Base-by-base conservation (phyloP, 2,113 vertebrate species). In the Rhinoderma darwinii region DNA sequence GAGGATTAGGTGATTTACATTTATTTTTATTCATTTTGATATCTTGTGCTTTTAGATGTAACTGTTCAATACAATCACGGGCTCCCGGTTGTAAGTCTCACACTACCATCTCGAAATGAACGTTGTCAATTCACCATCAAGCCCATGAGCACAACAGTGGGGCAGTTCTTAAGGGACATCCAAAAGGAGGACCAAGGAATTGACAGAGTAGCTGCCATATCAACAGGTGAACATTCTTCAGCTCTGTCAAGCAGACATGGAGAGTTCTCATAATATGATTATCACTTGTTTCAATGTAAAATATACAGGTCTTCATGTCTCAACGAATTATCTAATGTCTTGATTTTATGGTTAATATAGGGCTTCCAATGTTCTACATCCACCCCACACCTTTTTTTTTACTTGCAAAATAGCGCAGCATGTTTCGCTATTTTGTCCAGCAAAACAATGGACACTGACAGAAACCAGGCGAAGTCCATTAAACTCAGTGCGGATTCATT, bases 61-160 rank as follows among this genome's bases (percentile, higher is more conserved):
- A 94, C 91, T 39, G 50, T 99, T 84, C 92, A 88, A 89, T 96
- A 96, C 89, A 96, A 91, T 89, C 91, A 97, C 35, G 96, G 96
- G 15, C 95, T 97, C 30, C 94, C 97, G n/a, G 90, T 95, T 70
- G 90, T 99, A 89, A 96, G 96, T 35, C 92, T 98, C 6, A 93
- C 79, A 0, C 85, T 99, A 88, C 97, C 98, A 0, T 97, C 97
- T 82, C 96, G 97, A 90, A 93, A 90, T 0, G 98, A 99, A 90
- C 95, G 93, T 30, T 99, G 97, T 85, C 94, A 88, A 50, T 99
- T 99, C 88, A 95, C 94, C 27, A 89, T 99, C 41, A 93, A 94
- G 82, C 98, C 97, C 0, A 82, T 96, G 92, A 76, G 95, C 73
- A 96, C 96, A 86, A 98, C 90, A 0, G 94, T 98, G 0, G 95